Base-by-base conservation (phyloP, 2,797 vertebrate genomes). In the Gymnopithys bicolor region DNA sequence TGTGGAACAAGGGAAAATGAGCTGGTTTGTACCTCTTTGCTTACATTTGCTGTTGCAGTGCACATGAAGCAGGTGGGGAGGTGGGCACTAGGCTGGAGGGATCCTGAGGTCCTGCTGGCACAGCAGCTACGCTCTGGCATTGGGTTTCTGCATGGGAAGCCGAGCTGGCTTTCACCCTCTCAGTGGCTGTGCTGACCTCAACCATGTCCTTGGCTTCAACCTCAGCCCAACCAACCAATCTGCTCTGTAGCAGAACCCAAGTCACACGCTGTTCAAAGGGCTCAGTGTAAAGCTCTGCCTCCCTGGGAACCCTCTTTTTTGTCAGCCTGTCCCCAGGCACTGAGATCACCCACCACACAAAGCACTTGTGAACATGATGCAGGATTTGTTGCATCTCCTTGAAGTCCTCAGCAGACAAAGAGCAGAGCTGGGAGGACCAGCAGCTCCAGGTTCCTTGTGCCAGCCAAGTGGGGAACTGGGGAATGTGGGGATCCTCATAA, bases 341-440 rank as follows among this genome's bases (percentile, higher is more conserved):
- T 19, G 83, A 71, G 49, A 35, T 94, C 68, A 51, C 53, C 64
- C 60, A 25, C 43, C 18, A n/a, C 70, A 82, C 55, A 69, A 78
- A 77, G 69, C 8, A 8, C n/a, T 69, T 85, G 51, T 60, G 55
- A 89, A 46, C 39, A 5, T 81, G 28, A 59, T 5, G 4, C 45
- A 33, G 66, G 45, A 24, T 56, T 46, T 46, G 7, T 85, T 63
- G 52, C 49, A 14, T 46, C 48, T 70, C 56, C 89, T 76, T 81
- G 59, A 93, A 88, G 76, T 45, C 51, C 30, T 84, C 43, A 59
- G 33, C 13, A 58, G 83, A 37, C 39, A 51, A 58, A 17, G 24
- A 89, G 73, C 62, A 84, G 84, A 84, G 85, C 83, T 79, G 89
- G 89, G 82, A 88, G 67, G 93, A 89, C 86, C 77, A 73, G 90